Percentiles rank a stretch among this genome's conserved stretches.
phyloP scores from a whole-genome alignment of 2,888 invertebrate species.

The Trichacis sp. region DNA sequence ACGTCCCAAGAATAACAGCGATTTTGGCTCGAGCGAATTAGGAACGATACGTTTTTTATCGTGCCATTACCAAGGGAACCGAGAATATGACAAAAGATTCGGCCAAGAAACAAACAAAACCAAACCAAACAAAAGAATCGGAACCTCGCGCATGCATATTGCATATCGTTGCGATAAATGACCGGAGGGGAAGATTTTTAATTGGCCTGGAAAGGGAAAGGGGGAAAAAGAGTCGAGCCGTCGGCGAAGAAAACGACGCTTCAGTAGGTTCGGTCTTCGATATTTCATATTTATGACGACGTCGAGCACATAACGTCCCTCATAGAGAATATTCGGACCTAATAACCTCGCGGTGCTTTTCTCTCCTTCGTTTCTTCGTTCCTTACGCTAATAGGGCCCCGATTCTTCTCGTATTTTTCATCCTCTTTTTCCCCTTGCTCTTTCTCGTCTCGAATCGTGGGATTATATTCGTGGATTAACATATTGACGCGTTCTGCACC shows the following conservation, averaged over 20 bases:
- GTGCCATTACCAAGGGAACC: not conserved
- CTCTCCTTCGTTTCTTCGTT: conserved; percentile 42
- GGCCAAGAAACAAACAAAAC: not conserved
- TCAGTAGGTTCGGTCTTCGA: conserved; percentile 57
- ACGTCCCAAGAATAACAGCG: too few species aligned
- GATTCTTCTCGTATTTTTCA: conserved; percentile 33
- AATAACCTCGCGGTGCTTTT: conserved; percentile 56
- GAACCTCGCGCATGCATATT: conserved; percentile 29
- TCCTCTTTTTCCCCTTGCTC: conserved; percentile 25
- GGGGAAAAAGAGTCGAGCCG: conserved; percentile 33
- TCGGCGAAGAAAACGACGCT: conserved; percentile 46
- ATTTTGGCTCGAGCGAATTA: too few species aligned
- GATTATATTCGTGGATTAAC: conserved; percentile 66
- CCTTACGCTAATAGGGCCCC: conserved; percentile 29
- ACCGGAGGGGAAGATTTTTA: conserved; percentile 52
- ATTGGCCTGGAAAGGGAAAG: conserved; percentile 40
- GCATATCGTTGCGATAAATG: conserved; percentile 52
- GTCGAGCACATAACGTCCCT: conserved; percentile 54
- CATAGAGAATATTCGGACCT: conserved; percentile 54
- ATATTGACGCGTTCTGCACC: conserved; percentile 62
- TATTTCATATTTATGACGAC: conserved; percentile 69
- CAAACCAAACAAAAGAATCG: conserved; percentile 10
- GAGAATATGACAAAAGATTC: conserved; percentile 16
- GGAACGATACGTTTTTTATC: too few species aligned
- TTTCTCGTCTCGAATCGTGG: conserved; percentile 43